Base-by-base conservation (phyloP, 2,888 invertebrate species). In the Cryptosula pallasiana region DNA sequence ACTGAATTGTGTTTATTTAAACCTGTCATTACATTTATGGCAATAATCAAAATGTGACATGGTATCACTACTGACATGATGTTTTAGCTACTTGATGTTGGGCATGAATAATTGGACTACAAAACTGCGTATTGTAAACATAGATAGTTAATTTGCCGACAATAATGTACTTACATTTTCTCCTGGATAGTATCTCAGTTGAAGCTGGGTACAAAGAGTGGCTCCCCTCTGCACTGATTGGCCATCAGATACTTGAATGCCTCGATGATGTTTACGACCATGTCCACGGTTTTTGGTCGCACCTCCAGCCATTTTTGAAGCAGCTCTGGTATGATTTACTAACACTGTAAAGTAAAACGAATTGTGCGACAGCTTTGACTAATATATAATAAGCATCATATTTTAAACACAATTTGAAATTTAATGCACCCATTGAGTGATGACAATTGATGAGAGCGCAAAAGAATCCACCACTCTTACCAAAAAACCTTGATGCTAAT, bases 181-280 rank as follows among this genome's bases (percentile, higher is more conserved):
- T 34, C 84, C 84, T 34, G 84, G 84, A 73, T 83, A 84, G 72
- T 74, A 78, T 36, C 77, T 76, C 20, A 84, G 74, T 3, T 81
- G 80, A 23, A 76, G 75, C 73, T 84, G 84, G 71, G 75, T 77
- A 20, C 78, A 80, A 23, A 84, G 70, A 35, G 80, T 74, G 76
- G 81, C 79, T 45, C 81, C 82, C 73, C 75, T 74, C 71, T 83
- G 81, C 20, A 83, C 83, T 78, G 81, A 82, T 25, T 76, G 72
- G 16, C 83, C 83, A 75, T 83, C 81, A 35, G 74, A 57, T 69
- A 76, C 78, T 71, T 80, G 80, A 55, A 77, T 75, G 1, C 80
- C 81, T 58, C 80, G 74, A 55, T 74, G n/a, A 73, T 79, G 80
- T 32, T 76, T 77, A 20, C 72, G 74, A 1, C 80, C 77, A 57